Percentiles rank a stretch among this genome's conserved stretches.
Conservation (phyloP, 2,113 vertebrate species). For the Campylomormyrus numenius region DNA sequence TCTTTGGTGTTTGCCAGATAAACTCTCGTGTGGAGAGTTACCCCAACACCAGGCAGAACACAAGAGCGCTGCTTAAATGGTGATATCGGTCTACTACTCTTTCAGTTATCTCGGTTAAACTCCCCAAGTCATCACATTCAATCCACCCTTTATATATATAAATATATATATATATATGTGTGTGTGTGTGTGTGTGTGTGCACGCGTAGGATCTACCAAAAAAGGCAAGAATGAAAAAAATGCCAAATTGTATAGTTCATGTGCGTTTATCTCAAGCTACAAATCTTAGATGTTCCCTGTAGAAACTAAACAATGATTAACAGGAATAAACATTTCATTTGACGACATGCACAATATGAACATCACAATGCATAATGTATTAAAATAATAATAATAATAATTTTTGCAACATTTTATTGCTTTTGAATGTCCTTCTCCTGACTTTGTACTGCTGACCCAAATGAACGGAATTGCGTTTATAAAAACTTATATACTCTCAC, state of each 20-base stretch:
- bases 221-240: neutral
- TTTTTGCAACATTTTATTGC: neutral
- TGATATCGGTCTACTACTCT: constrained; percentile 16
- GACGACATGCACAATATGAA: neutral
- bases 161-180: neutral
- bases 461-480: neutral
- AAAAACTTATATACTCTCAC: neutral
- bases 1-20: neutral
- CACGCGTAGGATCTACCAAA: neutral
- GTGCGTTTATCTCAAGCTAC: neutral
- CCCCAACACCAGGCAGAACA: constrained; percentile 20
- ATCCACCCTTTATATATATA: neutral
- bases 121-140: neutral
- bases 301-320: neutral
- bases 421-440: neutral
- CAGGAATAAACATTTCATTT: neutral
- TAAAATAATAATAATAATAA: neutral
- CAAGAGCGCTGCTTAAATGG: constrained; percentile 29
- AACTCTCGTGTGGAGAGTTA: neutral
- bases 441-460: constrained; percentile 7
- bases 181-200: too few species aligned
- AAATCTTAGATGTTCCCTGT: neutral
- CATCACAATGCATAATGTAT: neutral
- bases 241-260: neutral
- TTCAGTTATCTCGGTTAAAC: neutral